phyloP scores from a whole-genome alignment of 2,797 vertebrate genomes.

The Poeciliopsis gracilis region DNA sequence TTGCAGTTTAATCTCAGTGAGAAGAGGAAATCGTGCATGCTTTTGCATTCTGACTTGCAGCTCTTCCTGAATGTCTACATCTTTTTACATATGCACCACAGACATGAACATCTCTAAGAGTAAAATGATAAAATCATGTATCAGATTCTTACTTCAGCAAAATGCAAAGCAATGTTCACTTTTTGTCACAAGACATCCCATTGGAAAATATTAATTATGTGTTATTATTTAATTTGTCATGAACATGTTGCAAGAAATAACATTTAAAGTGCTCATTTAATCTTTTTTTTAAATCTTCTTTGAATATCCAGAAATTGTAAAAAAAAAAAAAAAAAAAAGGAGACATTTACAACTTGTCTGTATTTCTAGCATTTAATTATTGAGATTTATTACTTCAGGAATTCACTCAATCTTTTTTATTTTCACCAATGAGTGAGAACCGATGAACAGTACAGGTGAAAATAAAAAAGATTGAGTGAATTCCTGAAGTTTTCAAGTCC shows the following conservation, averaged over 20 bases:
- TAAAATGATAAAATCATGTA: background rate
- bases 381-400: too few relatives aligned
- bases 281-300: background rate
- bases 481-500: too few relatives aligned
- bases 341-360: background rate
- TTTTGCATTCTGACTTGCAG: slow-evolving; percentile 1
- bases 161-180: background rate
- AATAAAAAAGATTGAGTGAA: too few relatives aligned
- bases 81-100: background rate
- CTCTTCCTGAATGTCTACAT: background rate
- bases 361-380: too few relatives aligned
- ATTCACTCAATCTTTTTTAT: too few relatives aligned
- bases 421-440: too few relatives aligned
- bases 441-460: too few relatives aligned
- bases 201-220: background rate
- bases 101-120: background rate
- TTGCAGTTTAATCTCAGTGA: background rate
- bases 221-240: background rate
- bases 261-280: background rate
- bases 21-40: background rate
- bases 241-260: background rate
- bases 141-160: background rate
- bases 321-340: background rate
- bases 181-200: background rate
- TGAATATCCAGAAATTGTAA: background rate